Conservation (phyloP, 2,113 vertebrate genomes). For the Colius striatus region DNA sequence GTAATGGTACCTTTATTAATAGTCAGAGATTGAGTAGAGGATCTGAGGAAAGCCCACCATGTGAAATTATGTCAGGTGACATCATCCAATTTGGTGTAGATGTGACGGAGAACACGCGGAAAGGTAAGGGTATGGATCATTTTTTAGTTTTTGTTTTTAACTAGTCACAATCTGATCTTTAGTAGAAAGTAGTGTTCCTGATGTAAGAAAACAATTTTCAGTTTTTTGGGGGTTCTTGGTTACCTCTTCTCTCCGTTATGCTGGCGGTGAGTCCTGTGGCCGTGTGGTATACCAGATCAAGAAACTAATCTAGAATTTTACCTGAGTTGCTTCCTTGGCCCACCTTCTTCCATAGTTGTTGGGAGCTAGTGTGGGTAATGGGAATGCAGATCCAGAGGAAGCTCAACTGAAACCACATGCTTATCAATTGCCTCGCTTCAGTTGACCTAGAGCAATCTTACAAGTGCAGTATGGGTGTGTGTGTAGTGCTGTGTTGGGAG, state of each 20-base stretch:
- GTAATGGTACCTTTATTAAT: constrained; percentile 99
- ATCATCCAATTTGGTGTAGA: constrained; percentile 99
- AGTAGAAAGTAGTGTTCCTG: not conserved
- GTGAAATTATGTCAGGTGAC: constrained; percentile 97
- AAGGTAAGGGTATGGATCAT: constrained; percentile 85
- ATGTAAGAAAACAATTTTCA: not conserved
- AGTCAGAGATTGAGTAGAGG: constrained; percentile 98
- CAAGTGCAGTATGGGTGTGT: not conserved
- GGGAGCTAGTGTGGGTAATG: not conserved
- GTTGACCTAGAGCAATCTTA: not conserved
- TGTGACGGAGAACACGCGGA: constrained; percentile 98
- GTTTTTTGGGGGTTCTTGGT: not conserved
- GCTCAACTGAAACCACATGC: rapidly evolving
- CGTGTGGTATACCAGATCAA: not conserved
- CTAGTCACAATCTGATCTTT: not conserved
- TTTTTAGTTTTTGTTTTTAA: not conserved
- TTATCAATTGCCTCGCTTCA: not conserved
- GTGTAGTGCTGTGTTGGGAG: not conserved
- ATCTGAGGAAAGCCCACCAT: constrained; percentile 98
- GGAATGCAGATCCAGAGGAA: not conserved
- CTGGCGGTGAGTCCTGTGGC: not conserved
- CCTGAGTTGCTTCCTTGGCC: not conserved
- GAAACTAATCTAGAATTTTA: not conserved
- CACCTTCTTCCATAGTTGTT: not conserved
- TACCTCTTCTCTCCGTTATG: not conserved